Evolutionary conservation across 2,888 invertebrate genomes (phyloP).

Genomic region (Tetheella fluctuosa): DNA sequence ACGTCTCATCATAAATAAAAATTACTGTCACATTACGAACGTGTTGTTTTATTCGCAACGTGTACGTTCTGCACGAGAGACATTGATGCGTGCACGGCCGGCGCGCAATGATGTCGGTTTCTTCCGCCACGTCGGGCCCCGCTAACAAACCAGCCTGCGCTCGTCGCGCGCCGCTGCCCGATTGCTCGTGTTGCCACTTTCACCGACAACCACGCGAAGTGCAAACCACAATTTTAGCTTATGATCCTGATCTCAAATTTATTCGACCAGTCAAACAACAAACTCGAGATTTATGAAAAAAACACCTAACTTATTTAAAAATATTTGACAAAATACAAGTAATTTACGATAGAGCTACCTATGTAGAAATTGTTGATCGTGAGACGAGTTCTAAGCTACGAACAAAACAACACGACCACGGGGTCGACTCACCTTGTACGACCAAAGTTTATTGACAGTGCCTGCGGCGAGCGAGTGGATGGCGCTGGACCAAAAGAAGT

Average conservation of each 20-base stretch:
- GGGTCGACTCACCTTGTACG: conserved; percentile 70
- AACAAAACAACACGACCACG: conserved; percentile 62
- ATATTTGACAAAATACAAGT: not conserved
- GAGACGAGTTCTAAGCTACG: conserved; percentile 47
- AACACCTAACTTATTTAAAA: not conserved
- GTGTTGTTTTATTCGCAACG: conserved; percentile 48
- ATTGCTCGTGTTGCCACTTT: conserved; percentile 79
- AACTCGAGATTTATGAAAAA: not conserved
- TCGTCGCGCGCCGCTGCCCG: conserved; percentile 80
- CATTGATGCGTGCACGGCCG: conserved; percentile 55
- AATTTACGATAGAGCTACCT: conserved; percentile 6
- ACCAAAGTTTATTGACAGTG: conserved; percentile 82
- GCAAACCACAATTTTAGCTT: conserved; percentile 56
- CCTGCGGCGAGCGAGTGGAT: conserved; percentile 58
- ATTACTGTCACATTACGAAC: conserved; percentile 52
- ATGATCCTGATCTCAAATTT: conserved; percentile 65
- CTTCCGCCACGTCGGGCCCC: conserved; percentile 78
- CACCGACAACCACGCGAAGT: conserved; percentile 71
- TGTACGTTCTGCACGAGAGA: conserved; percentile 44
- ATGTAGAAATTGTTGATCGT: conserved; percentile 49
- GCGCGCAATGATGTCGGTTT: conserved; percentile 57
- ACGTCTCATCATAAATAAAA: conserved; percentile 42
- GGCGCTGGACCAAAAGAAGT: conserved; percentile 59
- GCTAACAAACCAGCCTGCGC: conserved; percentile 64
- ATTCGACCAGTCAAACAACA: conserved; percentile 13